Base-by-base conservation (phyloP, 2,797 vertebrate species). In the Acropternis orthonyx region DNA sequence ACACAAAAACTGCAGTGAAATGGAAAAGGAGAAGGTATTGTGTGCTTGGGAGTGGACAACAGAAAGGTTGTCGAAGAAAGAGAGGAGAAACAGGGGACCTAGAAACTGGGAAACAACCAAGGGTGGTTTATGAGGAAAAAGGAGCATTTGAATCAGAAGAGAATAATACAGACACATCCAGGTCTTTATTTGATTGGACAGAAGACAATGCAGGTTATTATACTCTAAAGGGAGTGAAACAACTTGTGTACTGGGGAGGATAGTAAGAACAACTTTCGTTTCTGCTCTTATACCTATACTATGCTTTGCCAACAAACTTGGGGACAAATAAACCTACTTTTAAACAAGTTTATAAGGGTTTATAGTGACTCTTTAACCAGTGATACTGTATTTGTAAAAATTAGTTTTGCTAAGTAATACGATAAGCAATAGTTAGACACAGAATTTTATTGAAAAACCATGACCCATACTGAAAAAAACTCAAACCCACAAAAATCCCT, bases 391-490 rank as follows among this genome's bases (percentile, higher is more conserved):
- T 36, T 72, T 61, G 22, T 41, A 91, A 68, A 73, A 89, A 72
- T 27, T 22, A 58, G 49, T 89, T 80, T 74, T 74, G 26, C 20
- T 85, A 88, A 77, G 28, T 68, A 74, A 54, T 63, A 71, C 52
- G 65, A 74, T 8, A 93, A 74, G n/a, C 24, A 51, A 85, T 6
- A 63, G 26, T 43, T 55, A 30, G 28, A 84, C n/a, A 71, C 4
- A 39, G 22, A 94, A 73, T 51, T 80, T 76, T 51, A 85, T 7
- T 41, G 39, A 96, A 46, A 22, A 84, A 39, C n/a, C 32, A 75
- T 39, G 61, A 86, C 41, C 73, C 85, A 62, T 20, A 41, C 22
- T 5, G 9, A 43, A 67, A 92, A 69, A 51, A 89, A 51, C 14
- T 3, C 34, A 49, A 71, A 32, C 5, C 30, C 51, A 75, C n/a